These are phyloP conservation scores for Columba janthina DNA, from an alignment of 2,113 vertebrate genomes.

Conservation along the genomic window DNA sequence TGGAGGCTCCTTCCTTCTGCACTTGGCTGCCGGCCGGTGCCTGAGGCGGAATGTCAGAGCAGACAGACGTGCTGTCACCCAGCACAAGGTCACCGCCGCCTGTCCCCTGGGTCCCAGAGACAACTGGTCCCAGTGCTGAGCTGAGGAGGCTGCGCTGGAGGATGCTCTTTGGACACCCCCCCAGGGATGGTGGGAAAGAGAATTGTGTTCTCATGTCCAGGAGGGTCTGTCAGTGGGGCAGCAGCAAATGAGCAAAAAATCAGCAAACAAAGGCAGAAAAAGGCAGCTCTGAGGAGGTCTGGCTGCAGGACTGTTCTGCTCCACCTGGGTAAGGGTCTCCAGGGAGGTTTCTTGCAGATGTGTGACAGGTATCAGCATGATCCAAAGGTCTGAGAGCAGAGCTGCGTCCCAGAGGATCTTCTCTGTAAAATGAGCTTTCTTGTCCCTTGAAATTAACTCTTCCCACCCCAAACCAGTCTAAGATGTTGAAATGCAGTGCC, in stretches of 20 bases:
- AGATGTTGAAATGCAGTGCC: not conserved
- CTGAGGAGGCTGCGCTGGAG: not conserved
- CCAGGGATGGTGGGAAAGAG: not conserved
- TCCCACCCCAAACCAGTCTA: not conserved
- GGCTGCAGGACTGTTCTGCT: not conserved
- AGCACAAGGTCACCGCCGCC: not conserved
- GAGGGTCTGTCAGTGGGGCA: not conserved
- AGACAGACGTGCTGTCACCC: not conserved
- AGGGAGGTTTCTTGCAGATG: not conserved
- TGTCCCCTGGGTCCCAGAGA: not conserved
- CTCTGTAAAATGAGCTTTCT: not conserved
- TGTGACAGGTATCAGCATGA: not conserved
- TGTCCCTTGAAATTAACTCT: not conserved
- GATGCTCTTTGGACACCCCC: not conserved
- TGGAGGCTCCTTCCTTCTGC: not conserved
- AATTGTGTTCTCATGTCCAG: accelerated
- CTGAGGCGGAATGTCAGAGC: not conserved
- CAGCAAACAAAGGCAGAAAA: no score
- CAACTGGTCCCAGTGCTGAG: not conserved
- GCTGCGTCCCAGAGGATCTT: not conserved
- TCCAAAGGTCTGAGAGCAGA: not conserved
- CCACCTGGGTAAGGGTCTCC: not conserved
- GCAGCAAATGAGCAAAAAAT: not conserved
- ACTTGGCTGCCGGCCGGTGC: not conserved
- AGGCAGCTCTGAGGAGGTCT: not conserved